Evolutionary conservation across 2,888 invertebrate species (phyloP).

Genomic region (Caenorhabditis angaria): DNA sequence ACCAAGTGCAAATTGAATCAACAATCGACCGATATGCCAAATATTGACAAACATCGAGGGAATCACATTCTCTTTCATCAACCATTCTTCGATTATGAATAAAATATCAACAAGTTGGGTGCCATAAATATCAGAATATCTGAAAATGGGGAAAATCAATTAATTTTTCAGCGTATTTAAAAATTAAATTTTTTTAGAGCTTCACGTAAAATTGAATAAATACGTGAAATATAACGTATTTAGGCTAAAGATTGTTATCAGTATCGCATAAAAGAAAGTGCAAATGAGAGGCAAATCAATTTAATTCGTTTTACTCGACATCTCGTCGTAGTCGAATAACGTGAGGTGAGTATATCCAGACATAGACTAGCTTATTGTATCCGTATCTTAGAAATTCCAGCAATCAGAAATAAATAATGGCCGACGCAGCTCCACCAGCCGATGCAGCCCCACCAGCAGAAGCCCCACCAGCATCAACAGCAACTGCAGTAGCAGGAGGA

Average conservation of each 20-base stretch:
- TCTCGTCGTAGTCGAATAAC: slow-evolving; percentile 11
- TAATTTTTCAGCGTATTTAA: no score
- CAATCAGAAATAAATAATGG: slow-evolving; percentile 24
- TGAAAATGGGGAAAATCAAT: slow-evolving; percentile 1
- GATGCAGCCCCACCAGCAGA: slow-evolving; percentile 11
- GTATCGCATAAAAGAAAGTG: background rate
- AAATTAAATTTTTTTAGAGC: background rate
- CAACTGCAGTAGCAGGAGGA: slow-evolving; percentile 7
- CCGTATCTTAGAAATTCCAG: background rate
- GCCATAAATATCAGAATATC: slow-evolving; percentile 49
- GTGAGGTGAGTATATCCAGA: background rate
- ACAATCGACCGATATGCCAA: slow-evolving; percentile 39
- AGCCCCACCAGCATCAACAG: slow-evolving; percentile 5
- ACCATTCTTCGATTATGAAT: slow-evolving; percentile 51
- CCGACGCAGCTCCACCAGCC: slow-evolving; percentile 32
- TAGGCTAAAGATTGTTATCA: background rate
- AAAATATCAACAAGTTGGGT: slow-evolving; percentile 21
- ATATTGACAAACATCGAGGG: slow-evolving; percentile 24
- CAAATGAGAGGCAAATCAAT: background rate
- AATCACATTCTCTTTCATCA: slow-evolving; percentile 21
- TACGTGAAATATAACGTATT: background rate
- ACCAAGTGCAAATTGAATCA: slow-evolving; percentile 44
- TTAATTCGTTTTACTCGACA: slow-evolving; percentile 7
- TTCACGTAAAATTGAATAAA: background rate
- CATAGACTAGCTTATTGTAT: background rate